phyloP scores from a whole-genome alignment of 1,140 invertebrate species.

The Coboldia fuscipes region DNA sequence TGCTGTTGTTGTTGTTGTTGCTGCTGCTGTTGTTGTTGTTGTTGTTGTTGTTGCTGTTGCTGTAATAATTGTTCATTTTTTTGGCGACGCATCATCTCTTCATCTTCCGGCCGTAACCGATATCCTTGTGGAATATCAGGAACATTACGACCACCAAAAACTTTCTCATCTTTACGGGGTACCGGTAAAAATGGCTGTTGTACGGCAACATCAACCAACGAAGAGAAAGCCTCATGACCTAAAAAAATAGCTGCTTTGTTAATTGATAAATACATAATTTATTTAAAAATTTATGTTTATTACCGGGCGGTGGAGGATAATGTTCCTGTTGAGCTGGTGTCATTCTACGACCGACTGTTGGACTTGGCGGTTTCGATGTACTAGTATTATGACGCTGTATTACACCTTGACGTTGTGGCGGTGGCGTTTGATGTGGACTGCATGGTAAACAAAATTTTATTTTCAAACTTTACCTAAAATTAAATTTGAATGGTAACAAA shows the following conservation, averaged over 20 bases:
- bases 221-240: slow-evolving; percentile 64
- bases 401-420: slow-evolving; percentile 33
- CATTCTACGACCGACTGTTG: slow-evolving; percentile 14
- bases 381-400: slow-evolving; percentile 46
- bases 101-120: background rate
- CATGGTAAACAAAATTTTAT: slow-evolving; percentile 10
- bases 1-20: slow-evolving; percentile 20
- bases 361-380: slow-evolving; percentile 22
- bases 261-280: no score
- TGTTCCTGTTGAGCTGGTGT: slow-evolving; percentile 22
- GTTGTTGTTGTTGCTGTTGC: slow-evolving; percentile 21
- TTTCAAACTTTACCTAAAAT: background rate
- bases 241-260: slow-evolving; percentile 10
- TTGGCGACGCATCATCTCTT: slow-evolving; percentile 1
- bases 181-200: slow-evolving; percentile 66
- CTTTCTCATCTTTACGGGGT: slow-evolving; percentile 26
- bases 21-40: slow-evolving; percentile 16
- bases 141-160: slow-evolving; percentile 1
- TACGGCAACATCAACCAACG: slow-evolving; percentile 67
- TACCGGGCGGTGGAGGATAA: slow-evolving; percentile 26
- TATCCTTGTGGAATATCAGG: slow-evolving; percentile 4
- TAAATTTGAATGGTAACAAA: slow-evolving; percentile 4
- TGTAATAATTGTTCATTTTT: slow-evolving; percentile 20
- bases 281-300: slow-evolving; percentile 4
- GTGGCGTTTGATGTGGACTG: slow-evolving; percentile 29